Evolutionary conservation across 2,797 vertebrate genomes (phyloP).

Genomic region (Choloepus didactylus): DNA sequence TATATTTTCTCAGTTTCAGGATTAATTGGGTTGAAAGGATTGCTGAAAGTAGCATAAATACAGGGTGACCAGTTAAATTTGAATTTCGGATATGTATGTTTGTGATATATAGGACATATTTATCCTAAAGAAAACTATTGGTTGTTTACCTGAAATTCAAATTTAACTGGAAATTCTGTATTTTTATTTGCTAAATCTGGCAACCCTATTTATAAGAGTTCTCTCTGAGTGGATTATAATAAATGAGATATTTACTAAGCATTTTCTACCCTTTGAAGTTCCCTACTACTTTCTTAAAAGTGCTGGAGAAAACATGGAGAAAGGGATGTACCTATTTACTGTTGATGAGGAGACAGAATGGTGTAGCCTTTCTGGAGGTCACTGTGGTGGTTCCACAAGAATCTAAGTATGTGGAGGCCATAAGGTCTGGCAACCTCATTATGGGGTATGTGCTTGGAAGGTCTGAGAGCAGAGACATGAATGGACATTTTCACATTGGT

Average conservation of each 20-base stretch:
- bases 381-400: too few relatives aligned
- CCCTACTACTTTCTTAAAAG: neutral
- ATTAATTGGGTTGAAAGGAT: neutral
- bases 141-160: neutral
- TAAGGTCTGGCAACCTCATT: too few relatives aligned
- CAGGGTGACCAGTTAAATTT: neutral
- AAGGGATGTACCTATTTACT: too few relatives aligned
- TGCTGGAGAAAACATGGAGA: too few relatives aligned
- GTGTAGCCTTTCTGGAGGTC: too few relatives aligned
- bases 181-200: constrained; percentile 10
- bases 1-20: neutral
- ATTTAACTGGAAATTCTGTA: neutral
- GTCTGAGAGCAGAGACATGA: too few relatives aligned
- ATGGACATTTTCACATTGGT: too few relatives aligned
- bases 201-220: neutral
- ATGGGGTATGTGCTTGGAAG: too few relatives aligned
- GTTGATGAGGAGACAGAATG: too few relatives aligned
- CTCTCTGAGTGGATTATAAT: neutral
- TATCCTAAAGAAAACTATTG: neutral
- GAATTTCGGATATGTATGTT: neutral
- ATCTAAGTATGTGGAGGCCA: too few relatives aligned
- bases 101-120: neutral
- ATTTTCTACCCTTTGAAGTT: neutral
- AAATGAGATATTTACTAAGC: neutral
- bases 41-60: neutral